Percentiles rank a stretch among this genome's conserved stretches.
These are phyloP conservation scores for Corythornis vintsioides DNA, from an alignment of 2,113 vertebrate genomes.

Conservation along the genomic window DNA sequence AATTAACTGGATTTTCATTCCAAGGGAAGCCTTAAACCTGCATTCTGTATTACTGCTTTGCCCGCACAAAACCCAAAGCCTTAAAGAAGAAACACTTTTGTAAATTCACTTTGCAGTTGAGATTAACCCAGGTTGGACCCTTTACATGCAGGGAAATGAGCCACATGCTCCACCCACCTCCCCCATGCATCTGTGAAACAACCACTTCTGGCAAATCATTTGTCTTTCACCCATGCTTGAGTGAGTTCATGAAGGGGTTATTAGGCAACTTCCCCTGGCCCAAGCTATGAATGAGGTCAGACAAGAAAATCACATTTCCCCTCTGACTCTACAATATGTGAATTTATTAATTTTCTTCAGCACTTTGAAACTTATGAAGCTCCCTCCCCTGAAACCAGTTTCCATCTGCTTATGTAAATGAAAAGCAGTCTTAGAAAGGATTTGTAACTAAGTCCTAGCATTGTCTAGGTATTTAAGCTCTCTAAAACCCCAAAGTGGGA, in stretches of 20 bases:
- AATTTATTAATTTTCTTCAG: constrained; percentile 47
- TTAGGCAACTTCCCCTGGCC: background rate
- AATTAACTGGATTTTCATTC: constrained; percentile 66
- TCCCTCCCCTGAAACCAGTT: constrained; percentile 13
- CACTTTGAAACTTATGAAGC: constrained; percentile 21
- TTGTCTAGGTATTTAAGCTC: constrained; percentile 11
- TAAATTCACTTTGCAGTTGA: constrained; percentile 24
- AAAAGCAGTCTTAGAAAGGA: constrained; percentile 29
- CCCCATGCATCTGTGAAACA: background rate
- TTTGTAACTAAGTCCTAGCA: constrained; percentile 43
- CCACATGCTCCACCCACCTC: background rate
- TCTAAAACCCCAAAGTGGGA: background rate
- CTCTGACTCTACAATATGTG: background rate
- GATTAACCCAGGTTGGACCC: constrained; percentile 4
- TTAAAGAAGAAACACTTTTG: background rate
- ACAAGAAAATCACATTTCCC: background rate
- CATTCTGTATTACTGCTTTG: background rate
- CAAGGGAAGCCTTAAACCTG: constrained; percentile 21
- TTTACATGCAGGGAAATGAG: background rate
- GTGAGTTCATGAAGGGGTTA: background rate
- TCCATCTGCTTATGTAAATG: constrained; percentile 35
- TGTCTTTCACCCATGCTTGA: background rate
- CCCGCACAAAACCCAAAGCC: constrained; percentile 1
- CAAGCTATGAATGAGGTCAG: background rate
- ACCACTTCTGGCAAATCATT: constrained; percentile 2